Conservation (phyloP, 2,888 invertebrate genomes). For the Epistrophella euchroma region DNA sequence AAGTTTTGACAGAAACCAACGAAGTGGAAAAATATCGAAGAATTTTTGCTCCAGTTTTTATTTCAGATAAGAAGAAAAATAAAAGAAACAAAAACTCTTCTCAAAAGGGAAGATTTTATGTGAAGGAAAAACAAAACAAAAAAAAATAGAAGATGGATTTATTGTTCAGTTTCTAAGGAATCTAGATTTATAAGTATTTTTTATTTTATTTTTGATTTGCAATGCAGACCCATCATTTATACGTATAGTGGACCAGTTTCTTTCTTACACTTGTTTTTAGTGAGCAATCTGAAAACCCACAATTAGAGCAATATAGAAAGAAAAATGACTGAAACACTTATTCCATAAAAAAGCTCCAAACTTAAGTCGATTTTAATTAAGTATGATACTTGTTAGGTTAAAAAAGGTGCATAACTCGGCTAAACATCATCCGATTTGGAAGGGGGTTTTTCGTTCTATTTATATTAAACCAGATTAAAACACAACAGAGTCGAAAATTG, state of each 20-base stretch:
- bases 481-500: too few relatives aligned
- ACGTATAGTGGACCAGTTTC: neutral
- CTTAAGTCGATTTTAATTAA: too few relatives aligned
- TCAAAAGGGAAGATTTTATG: neutral
- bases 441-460: too few relatives aligned
- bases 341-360: too few relatives aligned
- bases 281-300: too few relatives aligned
- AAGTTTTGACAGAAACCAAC: conserved; percentile 35
- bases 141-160: neutral
- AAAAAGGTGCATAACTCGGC: too few relatives aligned
- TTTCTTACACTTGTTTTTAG: neutral
- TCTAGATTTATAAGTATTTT: neutral
- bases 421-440: too few relatives aligned
- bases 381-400: too few relatives aligned
- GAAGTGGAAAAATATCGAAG: conserved; percentile 22
- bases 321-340: too few relatives aligned
- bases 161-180: neutral
- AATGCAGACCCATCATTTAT: neutral
- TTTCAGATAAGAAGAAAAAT: conserved; percentile 4
- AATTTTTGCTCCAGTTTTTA: conserved; percentile 17
- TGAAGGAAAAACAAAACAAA: neutral
- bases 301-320: neutral
- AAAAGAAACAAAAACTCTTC: neutral
- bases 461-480: too few relatives aligned
- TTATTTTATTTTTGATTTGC: neutral